Conservation (phyloP, 2,113 vertebrate species). For the Struthidea cinerea region DNA sequence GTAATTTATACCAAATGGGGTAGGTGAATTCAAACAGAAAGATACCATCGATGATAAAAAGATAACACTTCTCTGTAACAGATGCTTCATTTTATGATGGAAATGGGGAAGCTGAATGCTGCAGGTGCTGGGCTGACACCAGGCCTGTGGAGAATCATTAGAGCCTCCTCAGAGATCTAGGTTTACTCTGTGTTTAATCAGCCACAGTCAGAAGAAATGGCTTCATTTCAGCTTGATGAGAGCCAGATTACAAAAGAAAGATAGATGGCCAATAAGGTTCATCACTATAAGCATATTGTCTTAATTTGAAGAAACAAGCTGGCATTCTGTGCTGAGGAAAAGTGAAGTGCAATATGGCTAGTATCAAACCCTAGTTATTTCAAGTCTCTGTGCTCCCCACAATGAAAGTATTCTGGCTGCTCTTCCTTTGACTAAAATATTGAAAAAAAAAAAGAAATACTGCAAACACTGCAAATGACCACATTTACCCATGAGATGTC, state of each 20-base stretch:
- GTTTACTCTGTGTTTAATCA: constrained; percentile 87
- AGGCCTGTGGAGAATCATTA: constrained; percentile 73
- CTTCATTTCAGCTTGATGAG: constrained; percentile 81
- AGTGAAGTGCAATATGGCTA: constrained; percentile 42
- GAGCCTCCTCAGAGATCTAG: constrained; percentile 69
- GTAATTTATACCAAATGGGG: constrained; percentile 80
- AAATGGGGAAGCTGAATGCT: constrained; percentile 76
- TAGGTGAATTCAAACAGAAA: constrained; percentile 65
- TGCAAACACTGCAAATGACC: neutral
- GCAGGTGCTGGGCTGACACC: constrained; percentile 83
- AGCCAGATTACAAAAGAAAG: constrained; percentile 72
- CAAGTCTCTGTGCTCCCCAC: neutral
- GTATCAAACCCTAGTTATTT: constrained; percentile 11
- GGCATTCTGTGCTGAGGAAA: constrained; percentile 63
- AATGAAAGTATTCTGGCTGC: constrained; percentile 28
- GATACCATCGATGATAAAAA: constrained; percentile 68
- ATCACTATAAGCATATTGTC: constrained; percentile 68
- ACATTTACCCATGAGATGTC: neutral
- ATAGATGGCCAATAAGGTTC: constrained; percentile 60
- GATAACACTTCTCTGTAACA: constrained; percentile 72
- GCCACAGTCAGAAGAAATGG: constrained; percentile 87
- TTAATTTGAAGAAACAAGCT: constrained; percentile 71
- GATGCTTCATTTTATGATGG: constrained; percentile 80
- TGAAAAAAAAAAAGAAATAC: constrained; percentile 1
- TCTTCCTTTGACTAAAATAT: constrained; percentile 24